Base-by-base conservation (phyloP, 1,140 invertebrate species). In the Temnothorax longispinosus region DNA sequence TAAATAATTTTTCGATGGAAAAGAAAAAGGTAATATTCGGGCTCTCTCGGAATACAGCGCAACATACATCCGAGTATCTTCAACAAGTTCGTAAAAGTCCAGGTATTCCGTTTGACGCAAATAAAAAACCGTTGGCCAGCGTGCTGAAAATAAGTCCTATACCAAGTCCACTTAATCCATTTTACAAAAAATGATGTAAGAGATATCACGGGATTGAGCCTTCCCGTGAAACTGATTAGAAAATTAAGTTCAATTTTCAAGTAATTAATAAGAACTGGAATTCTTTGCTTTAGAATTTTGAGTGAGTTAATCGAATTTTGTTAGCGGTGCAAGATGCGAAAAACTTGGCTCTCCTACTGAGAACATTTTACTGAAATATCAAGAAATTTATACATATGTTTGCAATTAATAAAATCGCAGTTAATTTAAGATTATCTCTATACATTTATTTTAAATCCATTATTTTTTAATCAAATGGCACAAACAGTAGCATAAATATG, bases 111-210 rank as follows among this genome's bases (percentile, higher is more conserved):
- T 98, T 96, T 81, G 97, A 98, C 92, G 96, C 97, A 5, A 96
- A 95, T 77, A 96, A 96, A 56, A 96, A 96, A 91, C 97, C 97
- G 0, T 91, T 92, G 0, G 96, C 96, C 87, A 96, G 97, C 18
- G 96, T 97, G 41, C 92, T 98, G 1, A 98, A 98, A 92, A 96
- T 96, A 0, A 96, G 96, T 86, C 96, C 96, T 0, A 94, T 97
- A n/a, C 96, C 96, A 0, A 97, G 97, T n/a, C 97, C 97, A 0
- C 96, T 97, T 32, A 97, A 98, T 95, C 97, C 97, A 27, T 98
- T 97, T 92, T 97, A 97, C 86, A 97, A 96, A 92, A 96, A 95
- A 3, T 35, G 18, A 3, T 32, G 8, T 8, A 6, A 3, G 21
- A 52, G 38, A 56, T 15, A 1, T 21, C 2, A 50, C 18, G 21